Conservation (phyloP, 2,797 vertebrate species). For the Crax fasciolata region DNA sequence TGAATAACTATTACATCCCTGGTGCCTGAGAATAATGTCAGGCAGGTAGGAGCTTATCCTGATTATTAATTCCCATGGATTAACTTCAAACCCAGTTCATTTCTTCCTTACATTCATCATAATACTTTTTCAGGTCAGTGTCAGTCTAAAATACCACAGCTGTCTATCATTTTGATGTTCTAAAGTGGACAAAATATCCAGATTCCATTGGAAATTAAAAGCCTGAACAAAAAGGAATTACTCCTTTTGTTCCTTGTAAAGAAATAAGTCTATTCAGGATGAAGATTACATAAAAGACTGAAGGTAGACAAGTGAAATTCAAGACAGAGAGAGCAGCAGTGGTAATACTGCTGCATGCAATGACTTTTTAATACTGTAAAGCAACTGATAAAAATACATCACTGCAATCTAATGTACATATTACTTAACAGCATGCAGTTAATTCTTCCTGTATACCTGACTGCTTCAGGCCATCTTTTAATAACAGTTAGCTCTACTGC, state of each 20-base stretch:
- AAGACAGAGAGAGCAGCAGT: background rate
- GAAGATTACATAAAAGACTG: background rate
- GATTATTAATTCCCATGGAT: background rate
- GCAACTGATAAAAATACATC: background rate
- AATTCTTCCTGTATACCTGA: background rate
- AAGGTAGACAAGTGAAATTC: background rate
- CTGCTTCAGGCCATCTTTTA: background rate
- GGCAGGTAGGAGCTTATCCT: background rate
- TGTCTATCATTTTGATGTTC: background rate
- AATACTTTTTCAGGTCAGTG: background rate
- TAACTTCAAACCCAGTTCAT: background rate
- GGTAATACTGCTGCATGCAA: background rate
- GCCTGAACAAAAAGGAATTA: background rate
- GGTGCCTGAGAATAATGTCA: background rate
- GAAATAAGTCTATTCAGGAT: background rate
- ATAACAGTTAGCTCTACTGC: background rate
- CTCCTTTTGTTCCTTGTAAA: background rate
- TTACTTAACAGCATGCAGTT: background rate
- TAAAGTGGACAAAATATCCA: background rate
- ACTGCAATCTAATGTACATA: background rate
- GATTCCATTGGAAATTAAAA: background rate
- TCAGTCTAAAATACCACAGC: background rate
- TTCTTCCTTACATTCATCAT: background rate
- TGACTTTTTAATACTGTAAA: background rate
- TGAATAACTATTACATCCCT: background rate